phyloP scores from a whole-genome alignment of 2,888 invertebrate genomes.

The Anthoptus insignis region DNA sequence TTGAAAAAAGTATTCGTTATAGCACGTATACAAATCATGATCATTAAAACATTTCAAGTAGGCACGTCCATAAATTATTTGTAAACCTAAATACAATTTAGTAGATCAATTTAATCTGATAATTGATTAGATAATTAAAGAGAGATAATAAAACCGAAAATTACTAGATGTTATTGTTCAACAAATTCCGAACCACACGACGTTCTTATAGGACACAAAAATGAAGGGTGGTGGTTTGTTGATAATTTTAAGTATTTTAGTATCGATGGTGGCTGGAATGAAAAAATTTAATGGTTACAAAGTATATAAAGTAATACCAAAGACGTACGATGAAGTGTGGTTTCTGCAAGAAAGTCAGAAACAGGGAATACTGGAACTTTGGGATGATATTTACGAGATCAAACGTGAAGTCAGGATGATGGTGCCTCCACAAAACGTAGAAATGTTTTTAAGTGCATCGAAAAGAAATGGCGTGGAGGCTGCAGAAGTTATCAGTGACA shows the following conservation, averaged over 20 bases:
- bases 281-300: slow-evolving; percentile 85
- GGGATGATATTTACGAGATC: slow-evolving; percentile 65
- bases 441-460: slow-evolving; percentile 54
- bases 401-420: slow-evolving; percentile 68
- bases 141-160: slow-evolving; percentile 4
- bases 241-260: slow-evolving; percentile 48
- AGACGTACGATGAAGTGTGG: slow-evolving; percentile 75
- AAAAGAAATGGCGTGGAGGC: slow-evolving; percentile 52
- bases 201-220: slow-evolving; percentile 35
- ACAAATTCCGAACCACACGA: slow-evolving; percentile 17
- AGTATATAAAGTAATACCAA: slow-evolving; percentile 85
- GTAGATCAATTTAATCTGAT: slow-evolving; percentile 26
- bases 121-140: slow-evolving; percentile 44
- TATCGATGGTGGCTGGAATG: slow-evolving; percentile 47
- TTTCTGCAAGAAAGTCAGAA: slow-evolving; percentile 75
- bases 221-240: slow-evolving; percentile 55
- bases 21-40: no score
- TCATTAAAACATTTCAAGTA: no score
- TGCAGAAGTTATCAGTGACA: slow-evolving; percentile 60
- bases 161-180: not conserved
- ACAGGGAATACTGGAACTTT: slow-evolving; percentile 67
- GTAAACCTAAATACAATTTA: not conserved
- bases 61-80: not conserved
- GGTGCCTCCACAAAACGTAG: slow-evolving; percentile 62
- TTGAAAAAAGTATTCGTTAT: no score